These are phyloP conservation scores for Manis javanica DNA, from an alignment of 2,797 vertebrate genomes.

Conservation along the genomic window DNA sequence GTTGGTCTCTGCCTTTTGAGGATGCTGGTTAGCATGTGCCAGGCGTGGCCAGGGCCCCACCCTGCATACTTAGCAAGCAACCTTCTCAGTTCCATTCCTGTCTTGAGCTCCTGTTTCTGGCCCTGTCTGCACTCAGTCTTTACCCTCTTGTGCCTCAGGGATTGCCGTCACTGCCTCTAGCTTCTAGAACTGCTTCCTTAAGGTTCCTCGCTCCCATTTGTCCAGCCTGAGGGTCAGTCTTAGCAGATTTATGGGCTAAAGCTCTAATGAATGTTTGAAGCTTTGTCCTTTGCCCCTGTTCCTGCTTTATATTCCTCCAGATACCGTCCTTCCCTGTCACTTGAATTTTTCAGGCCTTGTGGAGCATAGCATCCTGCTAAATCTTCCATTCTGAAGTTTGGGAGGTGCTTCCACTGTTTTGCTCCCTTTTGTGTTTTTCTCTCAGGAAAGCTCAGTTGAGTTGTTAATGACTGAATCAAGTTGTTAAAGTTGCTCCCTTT, in stretches of 20 bases:
- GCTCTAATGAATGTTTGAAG: neutral
- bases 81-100: neutral
- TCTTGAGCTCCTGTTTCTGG: neutral
- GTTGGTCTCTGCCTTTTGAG: neutral
- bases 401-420: neutral
- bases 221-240: neutral
- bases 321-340: neutral
- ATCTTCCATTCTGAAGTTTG: neutral
- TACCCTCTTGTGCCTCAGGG: neutral
- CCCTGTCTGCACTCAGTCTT: neutral
- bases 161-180: too few relatives aligned
- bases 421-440: neutral
- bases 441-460: neutral
- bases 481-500: neutral
- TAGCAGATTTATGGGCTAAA: neutral
- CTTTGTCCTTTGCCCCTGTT: neutral
- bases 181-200: neutral
- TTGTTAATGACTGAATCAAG: neutral
- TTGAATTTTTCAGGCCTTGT: neutral
- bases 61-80: too few relatives aligned
- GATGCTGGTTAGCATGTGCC: neutral
- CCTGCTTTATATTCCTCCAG: accelerated
- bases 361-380: neutral
- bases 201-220: neutral
- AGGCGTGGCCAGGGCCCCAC: neutral